These are phyloP conservation scores for Lobophora halterata DNA, from an alignment of 2,888 invertebrate genomes.

Conservation along the genomic window DNA sequence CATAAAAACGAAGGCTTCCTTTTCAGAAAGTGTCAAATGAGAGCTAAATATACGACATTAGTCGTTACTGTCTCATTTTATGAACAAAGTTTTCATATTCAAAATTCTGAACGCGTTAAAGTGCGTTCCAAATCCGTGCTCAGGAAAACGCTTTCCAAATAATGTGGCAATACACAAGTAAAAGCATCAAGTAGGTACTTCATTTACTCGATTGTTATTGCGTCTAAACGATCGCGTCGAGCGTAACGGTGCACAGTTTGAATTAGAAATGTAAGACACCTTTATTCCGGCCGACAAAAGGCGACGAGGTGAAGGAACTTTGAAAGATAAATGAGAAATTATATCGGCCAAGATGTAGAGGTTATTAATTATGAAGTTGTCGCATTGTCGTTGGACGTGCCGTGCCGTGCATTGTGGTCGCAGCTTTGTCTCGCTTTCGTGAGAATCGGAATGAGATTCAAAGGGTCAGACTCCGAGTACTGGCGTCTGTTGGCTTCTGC, in stretches of 20 bases:
- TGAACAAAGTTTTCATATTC: conserved; percentile 37
- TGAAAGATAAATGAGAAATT: conserved; percentile 75
- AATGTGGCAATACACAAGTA: conserved; percentile 31
- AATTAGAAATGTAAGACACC: conserved; percentile 71
- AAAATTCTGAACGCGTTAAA: conserved; percentile 6
- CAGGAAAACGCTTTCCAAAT: conserved; percentile 32
- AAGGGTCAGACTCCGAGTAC: conserved; percentile 33
- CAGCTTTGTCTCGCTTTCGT: conserved; percentile 69
- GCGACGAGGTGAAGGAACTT: conserved; percentile 70
- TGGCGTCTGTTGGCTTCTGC: conserved; percentile 52
- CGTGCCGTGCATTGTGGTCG: conserved; percentile 62
- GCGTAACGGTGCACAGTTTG: conserved; percentile 74
- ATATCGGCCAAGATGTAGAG: conserved; percentile 76
- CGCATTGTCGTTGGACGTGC: conserved; percentile 71
- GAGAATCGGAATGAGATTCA: conserved; percentile 69
- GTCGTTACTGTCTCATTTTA: conserved; percentile 69
- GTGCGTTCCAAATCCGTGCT: conserved; percentile 18
- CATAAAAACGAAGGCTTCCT: conserved; percentile 61
- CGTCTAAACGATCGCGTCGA: conserved; percentile 62
- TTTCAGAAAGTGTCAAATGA: conserved; percentile 46
- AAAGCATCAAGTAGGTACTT: conserved; percentile 24
- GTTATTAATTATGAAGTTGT: conserved; percentile 80
- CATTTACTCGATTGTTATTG: conserved; percentile 34
- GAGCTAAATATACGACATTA: conserved; percentile 70
- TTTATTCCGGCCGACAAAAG: conserved; percentile 71